phyloP scores from a whole-genome alignment of 2,797 vertebrate species.

The Cygnus olor region DNA sequence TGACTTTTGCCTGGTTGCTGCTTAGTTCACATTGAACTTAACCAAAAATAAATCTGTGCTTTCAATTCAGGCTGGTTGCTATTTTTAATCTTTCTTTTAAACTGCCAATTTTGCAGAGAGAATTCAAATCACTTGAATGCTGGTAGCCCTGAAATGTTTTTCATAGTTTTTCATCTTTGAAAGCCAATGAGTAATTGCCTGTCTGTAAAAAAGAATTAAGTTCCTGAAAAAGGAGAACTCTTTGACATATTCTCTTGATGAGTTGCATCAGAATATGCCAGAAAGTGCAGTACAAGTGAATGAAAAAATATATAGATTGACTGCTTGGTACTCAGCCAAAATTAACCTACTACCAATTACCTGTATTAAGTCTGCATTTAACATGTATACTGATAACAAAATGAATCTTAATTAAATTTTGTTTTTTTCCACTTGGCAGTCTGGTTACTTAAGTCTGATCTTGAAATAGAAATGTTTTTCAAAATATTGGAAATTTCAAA shows the following conservation, averaged over 20 bases:
- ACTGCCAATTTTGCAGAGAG: neutral
- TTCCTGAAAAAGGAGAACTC: neutral
- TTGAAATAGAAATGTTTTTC: neutral
- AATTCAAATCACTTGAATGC: neutral
- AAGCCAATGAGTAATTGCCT: neutral
- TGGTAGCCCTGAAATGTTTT: neutral
- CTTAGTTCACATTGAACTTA: neutral
- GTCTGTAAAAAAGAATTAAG: neutral
- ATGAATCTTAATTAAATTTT: neutral
- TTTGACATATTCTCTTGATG: neutral
- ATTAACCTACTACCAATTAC: neutral
- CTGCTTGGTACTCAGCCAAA: neutral
- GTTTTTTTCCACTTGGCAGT: neutral
- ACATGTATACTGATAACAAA: neutral
- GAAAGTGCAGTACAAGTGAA: neutral
- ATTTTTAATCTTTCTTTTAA: neutral
- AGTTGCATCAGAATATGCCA: neutral
- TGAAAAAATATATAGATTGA: neutral
- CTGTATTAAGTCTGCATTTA: neutral
- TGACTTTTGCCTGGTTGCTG: neutral
- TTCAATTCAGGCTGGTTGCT: neutral
- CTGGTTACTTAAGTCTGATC: neutral
- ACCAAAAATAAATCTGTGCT: neutral
- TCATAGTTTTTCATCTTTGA: neutral
- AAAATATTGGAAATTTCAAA: neutral